These are phyloP conservation scores for Corythoichthys haematopterus DNA, from an alignment of 2,113 vertebrate genomes.

Conservation along the genomic window DNA sequence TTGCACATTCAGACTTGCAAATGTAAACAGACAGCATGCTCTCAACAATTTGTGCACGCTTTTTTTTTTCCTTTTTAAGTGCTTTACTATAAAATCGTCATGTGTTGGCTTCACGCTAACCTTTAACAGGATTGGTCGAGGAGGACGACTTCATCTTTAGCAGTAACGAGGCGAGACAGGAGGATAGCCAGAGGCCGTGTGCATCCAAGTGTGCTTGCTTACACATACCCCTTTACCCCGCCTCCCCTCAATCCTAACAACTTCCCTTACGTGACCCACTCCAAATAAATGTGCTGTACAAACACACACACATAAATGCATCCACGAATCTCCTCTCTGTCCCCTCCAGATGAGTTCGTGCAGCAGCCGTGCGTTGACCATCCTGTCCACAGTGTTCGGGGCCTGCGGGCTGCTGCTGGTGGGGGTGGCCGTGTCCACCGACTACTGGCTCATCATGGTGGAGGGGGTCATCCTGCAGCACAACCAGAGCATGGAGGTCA, in stretches of 20 bases:
- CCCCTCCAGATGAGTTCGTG: constrained; percentile 82
- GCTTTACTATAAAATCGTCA: constrained; percentile 29
- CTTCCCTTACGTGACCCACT: constrained; percentile 7
- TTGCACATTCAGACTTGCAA: constrained; percentile 12
- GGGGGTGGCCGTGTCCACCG: constrained; percentile 89
- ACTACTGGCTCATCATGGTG: constrained; percentile 93
- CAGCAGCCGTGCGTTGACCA: constrained; percentile 87
- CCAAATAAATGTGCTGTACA: background rate
- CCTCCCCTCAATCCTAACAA: constrained; percentile 9
- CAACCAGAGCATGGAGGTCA: constrained; percentile 89
- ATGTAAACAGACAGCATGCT: constrained; percentile 37
- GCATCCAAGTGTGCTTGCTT: constrained; percentile 20
- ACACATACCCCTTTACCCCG: constrained; percentile 22
- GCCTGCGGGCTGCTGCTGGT: constrained; percentile 87
- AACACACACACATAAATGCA: background rate
- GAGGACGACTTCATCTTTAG: constrained; percentile 33
- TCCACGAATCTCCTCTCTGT: constrained; percentile 9
- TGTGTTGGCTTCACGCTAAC: constrained; percentile 44
- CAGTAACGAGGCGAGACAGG: constrained; percentile 32
- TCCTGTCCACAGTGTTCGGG: constrained; percentile 89
- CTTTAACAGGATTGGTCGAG: constrained; percentile 49
- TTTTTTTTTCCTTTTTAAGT: constrained; percentile 11
- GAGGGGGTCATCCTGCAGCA: constrained; percentile 86
- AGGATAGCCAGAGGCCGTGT: constrained; percentile 32
- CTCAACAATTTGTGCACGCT: constrained; percentile 22